phyloP scores from a whole-genome alignment of 1,140 invertebrate species.

The Leptonema lineaticorne region DNA sequence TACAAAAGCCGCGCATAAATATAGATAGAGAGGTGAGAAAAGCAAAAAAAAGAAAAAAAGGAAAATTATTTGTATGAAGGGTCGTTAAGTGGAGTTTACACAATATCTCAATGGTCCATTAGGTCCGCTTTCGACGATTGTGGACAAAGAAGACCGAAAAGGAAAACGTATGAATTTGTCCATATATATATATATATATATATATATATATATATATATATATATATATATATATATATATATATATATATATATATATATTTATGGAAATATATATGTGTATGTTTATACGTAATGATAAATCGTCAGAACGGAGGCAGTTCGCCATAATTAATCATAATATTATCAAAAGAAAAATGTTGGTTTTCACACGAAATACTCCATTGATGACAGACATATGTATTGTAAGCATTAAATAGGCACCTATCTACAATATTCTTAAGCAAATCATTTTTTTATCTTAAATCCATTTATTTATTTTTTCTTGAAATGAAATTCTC shows the following conservation, averaged over 20 bases:
- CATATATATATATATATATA: too few relatives aligned
- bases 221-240: too few relatives aligned
- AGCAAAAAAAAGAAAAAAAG: too few relatives aligned
- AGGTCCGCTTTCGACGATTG: not conserved
- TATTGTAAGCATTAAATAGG: not conserved
- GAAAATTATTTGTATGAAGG: conserved; percentile 1
- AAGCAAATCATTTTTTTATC: too few relatives aligned
- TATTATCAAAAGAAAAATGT: conserved; percentile 21
- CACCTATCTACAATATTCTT: too few relatives aligned
- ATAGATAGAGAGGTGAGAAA: not conserved
- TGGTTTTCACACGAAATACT: conserved; percentile 4
- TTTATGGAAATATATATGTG: too few relatives aligned
- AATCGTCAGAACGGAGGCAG: not conserved
- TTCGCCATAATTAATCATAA: conserved; percentile 12
- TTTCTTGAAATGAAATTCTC: too few relatives aligned
- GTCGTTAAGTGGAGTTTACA: conserved; percentile 12
- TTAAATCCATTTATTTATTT: too few relatives aligned
- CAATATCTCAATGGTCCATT: conserved; percentile 22
- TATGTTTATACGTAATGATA: not conserved
- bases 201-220: too few relatives aligned
- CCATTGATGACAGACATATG: conserved; percentile 12
- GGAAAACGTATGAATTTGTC: not conserved
- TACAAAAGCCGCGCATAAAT: not conserved
- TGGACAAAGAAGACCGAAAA: not conserved
- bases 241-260: too few relatives aligned